Evolutionary conservation across 2,797 vertebrate genomes (phyloP).

Genomic region (Otolemur crassicaudatus): DNA sequence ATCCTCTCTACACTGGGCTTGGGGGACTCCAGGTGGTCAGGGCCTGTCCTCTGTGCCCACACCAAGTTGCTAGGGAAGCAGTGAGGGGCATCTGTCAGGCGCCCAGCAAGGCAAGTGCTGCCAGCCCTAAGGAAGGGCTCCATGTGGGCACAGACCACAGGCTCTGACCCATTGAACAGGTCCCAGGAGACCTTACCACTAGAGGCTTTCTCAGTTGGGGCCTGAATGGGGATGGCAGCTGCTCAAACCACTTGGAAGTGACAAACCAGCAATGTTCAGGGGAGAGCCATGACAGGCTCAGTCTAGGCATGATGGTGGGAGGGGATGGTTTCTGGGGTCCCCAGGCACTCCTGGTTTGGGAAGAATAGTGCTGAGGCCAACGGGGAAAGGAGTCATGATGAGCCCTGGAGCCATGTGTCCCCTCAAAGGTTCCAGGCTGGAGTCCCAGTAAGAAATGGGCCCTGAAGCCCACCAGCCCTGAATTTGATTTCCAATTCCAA

Average conservation of each 20-base stretch:
- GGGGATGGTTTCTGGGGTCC: not conserved
- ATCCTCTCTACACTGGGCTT: not conserved
- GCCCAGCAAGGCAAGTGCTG: not conserved
- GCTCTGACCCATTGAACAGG: not conserved
- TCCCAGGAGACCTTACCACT: not conserved
- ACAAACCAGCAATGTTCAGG: not conserved
- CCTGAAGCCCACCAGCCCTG: not conserved
- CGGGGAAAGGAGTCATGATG: not conserved
- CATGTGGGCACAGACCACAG: rapidly evolving
- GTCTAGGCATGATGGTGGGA: not conserved
- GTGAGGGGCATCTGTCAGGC: not conserved
- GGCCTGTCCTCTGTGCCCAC: no score
- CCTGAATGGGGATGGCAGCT: not conserved
- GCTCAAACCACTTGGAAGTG: not conserved
- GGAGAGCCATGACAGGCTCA: not conserved
- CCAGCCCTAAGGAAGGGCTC: not conserved
- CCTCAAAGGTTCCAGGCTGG: not conserved
- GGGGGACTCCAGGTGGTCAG: not conserved
- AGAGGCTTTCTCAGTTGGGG: not conserved
- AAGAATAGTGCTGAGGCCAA: not conserved
- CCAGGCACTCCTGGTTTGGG: not conserved
- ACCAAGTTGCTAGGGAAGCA: not conserved
- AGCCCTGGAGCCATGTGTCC: not conserved
- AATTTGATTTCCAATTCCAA: not conserved
- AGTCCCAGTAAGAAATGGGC: not conserved